Conservation (phyloP, 53 echinoderm and acorn worm species). For the Holothuria scabra region DNA sequence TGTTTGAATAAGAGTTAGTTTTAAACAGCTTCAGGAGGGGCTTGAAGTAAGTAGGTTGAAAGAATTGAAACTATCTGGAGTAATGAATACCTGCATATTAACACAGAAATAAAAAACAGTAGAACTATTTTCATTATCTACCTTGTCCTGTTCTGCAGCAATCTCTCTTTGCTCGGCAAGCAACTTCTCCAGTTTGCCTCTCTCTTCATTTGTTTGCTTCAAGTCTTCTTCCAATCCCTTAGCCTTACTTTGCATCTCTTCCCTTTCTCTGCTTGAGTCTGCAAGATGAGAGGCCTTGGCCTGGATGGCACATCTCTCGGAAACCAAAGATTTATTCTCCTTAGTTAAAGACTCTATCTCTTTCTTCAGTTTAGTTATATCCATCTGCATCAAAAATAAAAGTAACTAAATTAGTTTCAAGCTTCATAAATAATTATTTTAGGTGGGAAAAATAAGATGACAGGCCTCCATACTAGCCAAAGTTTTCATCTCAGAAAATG, state of each 20-base stretch:
- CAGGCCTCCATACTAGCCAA: too few relatives aligned
- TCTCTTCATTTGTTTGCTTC: constrained; percentile 68
- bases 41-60: too few relatives aligned
- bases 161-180: background rate
- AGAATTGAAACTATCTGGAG: too few relatives aligned
- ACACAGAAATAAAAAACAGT: too few relatives aligned
- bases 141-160: background rate
- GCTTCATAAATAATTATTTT: too few relatives aligned
- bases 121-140: background rate
- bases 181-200: constrained; percentile 63
- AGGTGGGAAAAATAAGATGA: too few relatives aligned
- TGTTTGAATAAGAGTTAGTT: too few relatives aligned
- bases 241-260: constrained; percentile 52
- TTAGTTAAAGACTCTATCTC: constrained; percentile 57
- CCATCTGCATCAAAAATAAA: background rate
- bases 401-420: background rate
- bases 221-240: constrained; percentile 71
- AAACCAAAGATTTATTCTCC: constrained; percentile 24
- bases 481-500: too few relatives aligned
- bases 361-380: constrained; percentile 48
- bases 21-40: too few relatives aligned
- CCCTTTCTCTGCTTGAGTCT: constrained; percentile 58
- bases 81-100: too few relatives aligned
- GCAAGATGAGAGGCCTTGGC: constrained; percentile 17
- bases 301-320: constrained; percentile 24